These are phyloP conservation scores for Acanthurus leucopareius DNA, from an alignment of 2,797 vertebrate species.

Conservation along the genomic window DNA sequence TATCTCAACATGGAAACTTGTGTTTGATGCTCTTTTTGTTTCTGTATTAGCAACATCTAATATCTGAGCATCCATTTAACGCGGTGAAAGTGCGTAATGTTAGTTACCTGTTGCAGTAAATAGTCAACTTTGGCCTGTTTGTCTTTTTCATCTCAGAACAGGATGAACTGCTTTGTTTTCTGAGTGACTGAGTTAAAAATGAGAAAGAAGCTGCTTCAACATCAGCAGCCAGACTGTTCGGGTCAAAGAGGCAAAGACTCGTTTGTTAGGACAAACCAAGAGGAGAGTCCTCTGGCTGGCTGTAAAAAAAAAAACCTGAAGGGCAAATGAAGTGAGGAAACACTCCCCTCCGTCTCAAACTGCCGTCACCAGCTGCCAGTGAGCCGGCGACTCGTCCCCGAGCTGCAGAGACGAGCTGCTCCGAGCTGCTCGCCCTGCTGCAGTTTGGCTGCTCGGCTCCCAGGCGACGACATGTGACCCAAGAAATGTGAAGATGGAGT, in stretches of 20 bases:
- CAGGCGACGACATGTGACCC: neutral
- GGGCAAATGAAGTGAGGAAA: neutral
- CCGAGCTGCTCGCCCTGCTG: too few relatives aligned
- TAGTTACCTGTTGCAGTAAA: neutral
- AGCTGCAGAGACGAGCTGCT: too few relatives aligned
- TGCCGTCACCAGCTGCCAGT: neutral
- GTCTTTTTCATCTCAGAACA: neutral
- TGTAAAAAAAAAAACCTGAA: neutral
- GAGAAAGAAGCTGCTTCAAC: neutral
- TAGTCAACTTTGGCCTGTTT: neutral
- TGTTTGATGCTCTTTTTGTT: neutral
- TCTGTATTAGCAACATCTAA: neutral
- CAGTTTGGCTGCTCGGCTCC: neutral
- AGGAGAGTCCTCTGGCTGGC: neutral
- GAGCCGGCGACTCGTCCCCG: neutral
- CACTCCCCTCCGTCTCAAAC: neutral
- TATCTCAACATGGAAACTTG: too few relatives aligned
- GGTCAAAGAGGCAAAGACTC: neutral
- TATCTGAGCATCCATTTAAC: neutral
- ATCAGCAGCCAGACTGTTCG: neutral
- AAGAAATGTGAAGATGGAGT: neutral
- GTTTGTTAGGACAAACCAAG: neutral
- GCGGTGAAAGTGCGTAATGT: neutral
- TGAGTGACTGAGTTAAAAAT: neutral
- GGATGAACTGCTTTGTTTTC: neutral